phyloP scores from a whole-genome alignment of 2,888 invertebrate genomes.

The Rhamphomyia laevipes region DNA sequence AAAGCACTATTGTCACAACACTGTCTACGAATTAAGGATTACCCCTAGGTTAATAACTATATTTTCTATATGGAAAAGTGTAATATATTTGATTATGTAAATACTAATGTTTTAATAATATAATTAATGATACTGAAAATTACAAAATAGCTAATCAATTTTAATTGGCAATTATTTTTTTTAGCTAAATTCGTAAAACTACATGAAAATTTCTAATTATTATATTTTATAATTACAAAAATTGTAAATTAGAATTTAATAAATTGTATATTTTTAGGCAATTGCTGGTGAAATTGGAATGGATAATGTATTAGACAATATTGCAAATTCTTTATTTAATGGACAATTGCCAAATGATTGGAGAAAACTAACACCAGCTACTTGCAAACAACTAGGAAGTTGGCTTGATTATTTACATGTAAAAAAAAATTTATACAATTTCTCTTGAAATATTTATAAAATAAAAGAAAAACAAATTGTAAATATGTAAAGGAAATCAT shows the following conservation, averaged over 20 bases:
- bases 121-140: too few relatives aligned
- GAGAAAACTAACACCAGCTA: constrained; percentile 71
- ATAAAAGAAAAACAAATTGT: neutral
- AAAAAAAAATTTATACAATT: constrained; percentile 8
- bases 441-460: neutral
- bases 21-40: too few relatives aligned
- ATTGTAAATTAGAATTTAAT: neutral
- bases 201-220: too few relatives aligned
- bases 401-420: constrained; percentile 79
- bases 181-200: too few relatives aligned
- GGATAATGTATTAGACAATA: constrained; percentile 73
- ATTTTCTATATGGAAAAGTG: too few relatives aligned
- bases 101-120: too few relatives aligned
- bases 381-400: constrained; percentile 71
- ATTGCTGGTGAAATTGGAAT: constrained; percentile 87
- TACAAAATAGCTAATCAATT: too few relatives aligned
- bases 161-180: too few relatives aligned
- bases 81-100: too few relatives aligned
- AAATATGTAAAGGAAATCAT: neutral
- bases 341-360: constrained; percentile 72
- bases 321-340: constrained; percentile 71
- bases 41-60: too few relatives aligned
- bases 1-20: too few relatives aligned
- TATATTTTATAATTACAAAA: neutral
- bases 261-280: constrained; percentile 41